Evolutionary conservation across 2,888 invertebrate genomes (phyloP), one percentile per base, ranked within the genome.

Genomic region (Eupelmus urozonus): DNA sequence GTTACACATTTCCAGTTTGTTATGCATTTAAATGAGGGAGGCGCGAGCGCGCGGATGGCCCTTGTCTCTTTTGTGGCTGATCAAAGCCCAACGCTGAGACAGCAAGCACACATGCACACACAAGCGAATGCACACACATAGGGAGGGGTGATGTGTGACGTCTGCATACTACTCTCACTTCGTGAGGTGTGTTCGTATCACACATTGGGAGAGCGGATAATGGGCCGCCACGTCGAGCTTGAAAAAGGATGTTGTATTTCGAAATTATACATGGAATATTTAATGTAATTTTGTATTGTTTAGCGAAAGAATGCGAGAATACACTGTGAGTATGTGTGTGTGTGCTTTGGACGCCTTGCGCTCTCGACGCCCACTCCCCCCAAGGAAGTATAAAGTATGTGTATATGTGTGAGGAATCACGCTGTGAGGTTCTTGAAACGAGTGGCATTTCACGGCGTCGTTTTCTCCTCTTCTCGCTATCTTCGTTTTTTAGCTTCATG

Each of bases 11-110:
- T 85, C 82, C 85, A 83, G 85, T 86, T 34, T 34, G 87, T 88
- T 88, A 87, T 88, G 88, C 87, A 88, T 88, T 87, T 88, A 87
- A 88, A 88, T 87, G 87, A 88, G 88, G 84, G 84, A 49, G 55
- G 62, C 55, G 59, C 13, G 70, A 34, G 72, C 72, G 60, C 65
- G 63, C 34, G 71, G 55, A 70, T 69, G 45, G 66, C 59, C 66
- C 76, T 70, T 70, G 76, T 65, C 62, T 67, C 74, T 78, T 76
- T 75, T 77, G 76, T 81, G 81, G 80, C 81, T 76, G 82, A 82
- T 83, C 83, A 79, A 79, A 83, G 82, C 71, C 78, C 78, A 80
- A 79, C 79, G 79, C 65, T 69, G 81, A 80, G 78, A 66, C 81
- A 77, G 76, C 76, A 57, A 78, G 71, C 60, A 60, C 55, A 51